Percentiles rank a stretch among this genome's conserved stretches.
These are phyloP conservation scores for Drosophila nigritarsus DNA, from an alignment of 2,888 invertebrate species.

Conservation along the genomic window DNA sequence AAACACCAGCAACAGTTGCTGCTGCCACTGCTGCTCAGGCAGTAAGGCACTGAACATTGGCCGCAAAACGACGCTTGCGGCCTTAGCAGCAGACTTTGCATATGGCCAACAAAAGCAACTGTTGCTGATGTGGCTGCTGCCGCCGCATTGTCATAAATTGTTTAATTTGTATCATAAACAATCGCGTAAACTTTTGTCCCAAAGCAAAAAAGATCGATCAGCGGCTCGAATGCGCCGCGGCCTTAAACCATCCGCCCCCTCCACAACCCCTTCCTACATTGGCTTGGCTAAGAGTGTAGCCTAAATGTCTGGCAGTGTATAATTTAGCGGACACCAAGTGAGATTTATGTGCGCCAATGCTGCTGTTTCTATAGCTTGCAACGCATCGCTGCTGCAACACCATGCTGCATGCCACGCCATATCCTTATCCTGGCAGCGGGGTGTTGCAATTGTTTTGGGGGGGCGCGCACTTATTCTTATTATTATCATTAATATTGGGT, in stretches of 20 bases:
- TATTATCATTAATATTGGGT: constrained; percentile 77
- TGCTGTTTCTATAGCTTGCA: constrained; percentile 60
- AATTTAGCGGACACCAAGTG: constrained; percentile 85
- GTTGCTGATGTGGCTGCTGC: constrained; percentile 43
- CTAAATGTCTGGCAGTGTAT: constrained; percentile 85
- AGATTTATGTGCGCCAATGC: constrained; percentile 84
- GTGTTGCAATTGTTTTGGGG: constrained; percentile 72
- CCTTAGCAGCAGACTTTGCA: constrained; percentile 68
- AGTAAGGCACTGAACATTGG: constrained; percentile 59
- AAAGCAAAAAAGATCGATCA: constrained; percentile 84
- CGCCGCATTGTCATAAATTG: constrained; percentile 85
- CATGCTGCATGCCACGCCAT: constrained; percentile 32
- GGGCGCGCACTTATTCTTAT: constrained; percentile 80
- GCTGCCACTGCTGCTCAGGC: constrained; percentile 21
- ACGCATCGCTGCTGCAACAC: constrained; percentile 34
- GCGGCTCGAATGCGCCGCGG: constrained; percentile 44
- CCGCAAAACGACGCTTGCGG: constrained; percentile 58
- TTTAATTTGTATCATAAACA: constrained; percentile 86
- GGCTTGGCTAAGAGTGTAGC: constrained; percentile 82
- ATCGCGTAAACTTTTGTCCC: constrained; percentile 85
- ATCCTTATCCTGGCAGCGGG: constrained; percentile 49
- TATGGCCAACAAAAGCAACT: constrained; percentile 55
- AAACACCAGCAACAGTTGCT: constrained; percentile 71
- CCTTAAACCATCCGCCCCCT: constrained; percentile 24
- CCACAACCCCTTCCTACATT: constrained; percentile 27